phyloP scores from a whole-genome alignment of 2,113 vertebrate genomes.

The Nerophis ophidion region DNA sequence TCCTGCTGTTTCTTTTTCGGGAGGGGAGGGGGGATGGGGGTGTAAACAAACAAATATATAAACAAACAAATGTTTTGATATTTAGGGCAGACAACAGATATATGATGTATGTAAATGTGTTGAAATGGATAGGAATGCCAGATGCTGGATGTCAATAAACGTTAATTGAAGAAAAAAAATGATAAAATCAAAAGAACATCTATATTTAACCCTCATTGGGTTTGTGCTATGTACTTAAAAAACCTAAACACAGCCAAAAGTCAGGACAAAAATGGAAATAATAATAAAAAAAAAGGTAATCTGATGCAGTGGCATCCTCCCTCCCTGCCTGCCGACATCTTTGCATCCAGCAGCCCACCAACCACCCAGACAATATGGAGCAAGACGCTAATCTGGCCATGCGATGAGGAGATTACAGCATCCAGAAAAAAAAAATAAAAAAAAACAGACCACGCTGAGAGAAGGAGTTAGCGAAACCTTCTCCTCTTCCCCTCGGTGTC shows the following conservation, averaged over 20 bases:
- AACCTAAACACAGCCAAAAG: conserved; percentile 17
- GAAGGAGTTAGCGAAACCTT: conserved; percentile 30
- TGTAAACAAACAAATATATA: too few species aligned
- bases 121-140: too few species aligned
- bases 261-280: conserved; percentile 50
- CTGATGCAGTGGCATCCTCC: conserved; percentile 42
- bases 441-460: conserved; percentile 27
- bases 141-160: too few species aligned
- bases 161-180: too few species aligned
- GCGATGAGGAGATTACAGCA: conserved; percentile 61
- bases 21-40: too few species aligned
- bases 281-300: conserved; percentile 56
- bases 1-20: too few species aligned
- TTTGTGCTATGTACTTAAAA: conserved; percentile 23
- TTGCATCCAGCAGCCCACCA: conserved; percentile 40
- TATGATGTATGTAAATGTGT: too few species aligned
- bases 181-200: neutral
- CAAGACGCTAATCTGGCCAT: conserved; percentile 63
- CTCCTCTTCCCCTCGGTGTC: conserved; percentile 9
- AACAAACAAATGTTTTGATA: too few species aligned
- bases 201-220: conserved; percentile 30
- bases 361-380: conserved; percentile 57
- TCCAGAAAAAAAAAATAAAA: conserved; percentile 50
- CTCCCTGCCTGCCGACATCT: conserved; percentile 30
- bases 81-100: too few species aligned